Percentiles rank a stretch among this genome's conserved stretches.
These are phyloP conservation scores for Polyploca ridens DNA, from an alignment of 2,888 invertebrate species.

Conservation along the genomic window DNA sequence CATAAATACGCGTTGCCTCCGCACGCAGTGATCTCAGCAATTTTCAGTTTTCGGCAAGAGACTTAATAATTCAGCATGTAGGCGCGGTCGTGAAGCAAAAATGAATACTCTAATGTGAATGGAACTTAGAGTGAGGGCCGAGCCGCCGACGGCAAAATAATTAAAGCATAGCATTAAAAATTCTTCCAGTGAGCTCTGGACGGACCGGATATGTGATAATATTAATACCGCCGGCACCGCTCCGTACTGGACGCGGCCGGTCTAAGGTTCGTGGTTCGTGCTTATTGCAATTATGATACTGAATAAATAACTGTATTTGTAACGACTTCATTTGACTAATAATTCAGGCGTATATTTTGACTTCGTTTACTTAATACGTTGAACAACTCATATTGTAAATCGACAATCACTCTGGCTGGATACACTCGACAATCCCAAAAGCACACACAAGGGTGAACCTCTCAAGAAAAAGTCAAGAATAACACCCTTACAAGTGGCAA, in stretches of 20 bases:
- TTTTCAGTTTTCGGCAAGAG: conserved; percentile 81
- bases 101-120: conserved; percentile 83
- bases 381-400: not conserved
- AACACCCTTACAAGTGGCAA: conserved; percentile 60
- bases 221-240: conserved; percentile 67
- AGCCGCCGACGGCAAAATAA: conserved; percentile 76
- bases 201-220: conserved; percentile 82
- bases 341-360: not conserved
- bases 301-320: conserved; percentile 11
- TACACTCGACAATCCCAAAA: not conserved
- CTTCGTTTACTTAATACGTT: not conserved
- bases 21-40: conserved; percentile 71
- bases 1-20: conserved; percentile 69
- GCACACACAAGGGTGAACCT: conserved; percentile 3
- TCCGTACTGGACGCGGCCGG: conserved; percentile 31
- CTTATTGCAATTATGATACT: conserved; percentile 14
- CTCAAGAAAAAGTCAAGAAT: not conserved
- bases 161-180: conserved; percentile 83
- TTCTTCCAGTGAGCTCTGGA: conserved; percentile 76
- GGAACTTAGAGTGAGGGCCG: conserved; percentile 68
- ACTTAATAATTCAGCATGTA: conserved; percentile 45
- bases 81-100: conserved; percentile 64
- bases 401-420: not conserved
- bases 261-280: conserved; percentile 31
- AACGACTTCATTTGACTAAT: conserved; percentile 9